These are phyloP conservation scores for Drosophila gunungcola DNA, from an alignment of 1,140 invertebrate species.

Conservation along the genomic window DNA sequence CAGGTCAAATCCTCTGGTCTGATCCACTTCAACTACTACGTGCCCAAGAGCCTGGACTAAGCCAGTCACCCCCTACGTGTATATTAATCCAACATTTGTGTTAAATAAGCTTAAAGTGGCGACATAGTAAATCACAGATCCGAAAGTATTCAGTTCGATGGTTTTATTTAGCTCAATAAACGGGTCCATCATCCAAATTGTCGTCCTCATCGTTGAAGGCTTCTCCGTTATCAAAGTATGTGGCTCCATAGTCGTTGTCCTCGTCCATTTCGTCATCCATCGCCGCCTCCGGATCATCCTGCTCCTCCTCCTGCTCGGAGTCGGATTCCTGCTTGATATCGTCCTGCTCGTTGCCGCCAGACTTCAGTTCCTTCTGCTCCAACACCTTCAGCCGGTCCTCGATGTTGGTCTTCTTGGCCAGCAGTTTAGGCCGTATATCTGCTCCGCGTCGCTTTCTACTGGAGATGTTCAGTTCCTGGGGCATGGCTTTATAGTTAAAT, in stretches of 20 bases:
- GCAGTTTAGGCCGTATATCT: conserved; percentile 34
- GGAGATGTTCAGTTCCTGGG: conserved; percentile 85
- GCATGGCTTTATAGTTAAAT: conserved; percentile 87
- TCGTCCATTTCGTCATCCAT: conserved; percentile 89
- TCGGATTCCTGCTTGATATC: conserved; percentile 86
- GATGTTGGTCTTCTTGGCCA: conserved; percentile 67
- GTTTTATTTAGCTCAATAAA: conserved; percentile 85
- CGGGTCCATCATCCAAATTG: conserved; percentile 91
- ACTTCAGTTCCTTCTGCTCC: conserved; percentile 87
- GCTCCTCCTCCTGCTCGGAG: conserved; percentile 84
- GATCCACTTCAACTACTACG: conserved; percentile 87
- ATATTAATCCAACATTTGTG: conserved; percentile 65
- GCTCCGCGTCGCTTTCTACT: conserved; percentile 56
- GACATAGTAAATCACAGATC: conserved; percentile 72
- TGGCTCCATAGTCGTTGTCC: conserved; percentile 92
- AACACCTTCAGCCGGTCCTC: conserved; percentile 85
- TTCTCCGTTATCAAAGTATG: conserved; percentile 95
- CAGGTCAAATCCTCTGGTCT: conserved; percentile 87
- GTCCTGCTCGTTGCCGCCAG: conserved; percentile 86
- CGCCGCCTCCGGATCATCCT: conserved; percentile 86
- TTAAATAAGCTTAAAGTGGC: conserved; percentile 81
- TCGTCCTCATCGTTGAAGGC: conserved; percentile 94
- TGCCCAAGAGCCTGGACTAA: conserved; percentile 87
- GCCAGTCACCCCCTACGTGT: conserved; percentile 36
- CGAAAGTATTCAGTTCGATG: conserved; percentile 27